Evolutionary conservation across 1,140 invertebrate genomes (phyloP).

Genomic region (Geopemphigus sp.): DNA sequence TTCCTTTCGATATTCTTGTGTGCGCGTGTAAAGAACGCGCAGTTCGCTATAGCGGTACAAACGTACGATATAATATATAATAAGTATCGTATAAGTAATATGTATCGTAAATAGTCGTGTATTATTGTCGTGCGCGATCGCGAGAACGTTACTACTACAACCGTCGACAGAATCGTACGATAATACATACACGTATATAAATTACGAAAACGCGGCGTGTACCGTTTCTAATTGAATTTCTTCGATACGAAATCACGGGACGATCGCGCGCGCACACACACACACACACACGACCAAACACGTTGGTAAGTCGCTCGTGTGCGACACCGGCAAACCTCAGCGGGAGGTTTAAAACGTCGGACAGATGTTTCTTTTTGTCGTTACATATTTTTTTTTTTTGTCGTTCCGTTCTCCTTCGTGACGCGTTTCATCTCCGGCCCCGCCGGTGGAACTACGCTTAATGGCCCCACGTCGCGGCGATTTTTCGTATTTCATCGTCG

Average conservation of each 20-base stretch:
- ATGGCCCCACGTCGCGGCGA: constrained; percentile 3
- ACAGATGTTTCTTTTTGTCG: constrained; percentile 37
- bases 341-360: constrained; percentile 35
- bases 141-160: no score
- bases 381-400: constrained; percentile 15
- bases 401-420: neutral
- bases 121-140: no score
- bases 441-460: constrained; percentile 11
- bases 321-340: constrained; percentile 31
- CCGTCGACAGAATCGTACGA: constrained; percentile 16
- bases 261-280: no score
- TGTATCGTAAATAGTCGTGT: no score
- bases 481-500: constrained; percentile 15
- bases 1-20: no score
- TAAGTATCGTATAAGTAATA: no score
- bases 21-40: no score
- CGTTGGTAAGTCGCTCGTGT: constrained; percentile 19
- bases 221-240: constrained; percentile 26
- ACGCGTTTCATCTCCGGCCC: constrained; percentile 2
- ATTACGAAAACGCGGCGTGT: no score
- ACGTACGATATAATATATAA: no score
- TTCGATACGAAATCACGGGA: neutral
- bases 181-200: no score
- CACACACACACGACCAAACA: neutral
- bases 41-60: no score